These are phyloP conservation scores for Sarotherodon lohbergeri DNA, from an alignment of 2,113 vertebrate genomes.

Conservation along the genomic window DNA sequence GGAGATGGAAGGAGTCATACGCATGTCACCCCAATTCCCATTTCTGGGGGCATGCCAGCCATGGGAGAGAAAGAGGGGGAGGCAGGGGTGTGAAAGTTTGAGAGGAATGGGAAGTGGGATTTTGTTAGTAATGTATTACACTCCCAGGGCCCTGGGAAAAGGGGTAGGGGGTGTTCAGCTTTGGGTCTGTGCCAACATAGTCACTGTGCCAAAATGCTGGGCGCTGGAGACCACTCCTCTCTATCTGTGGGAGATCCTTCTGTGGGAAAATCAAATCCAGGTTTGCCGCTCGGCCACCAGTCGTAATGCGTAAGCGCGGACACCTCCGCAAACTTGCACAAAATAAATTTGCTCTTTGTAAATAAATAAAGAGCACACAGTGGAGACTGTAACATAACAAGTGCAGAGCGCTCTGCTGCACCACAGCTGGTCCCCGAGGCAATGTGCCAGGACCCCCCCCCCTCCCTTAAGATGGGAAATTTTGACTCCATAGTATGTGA, in stretches of 20 bases:
- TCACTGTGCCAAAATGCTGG: slow-evolving; percentile 64
- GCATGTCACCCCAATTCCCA: slow-evolving; percentile 45
- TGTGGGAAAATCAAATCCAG: slow-evolving; percentile 68
- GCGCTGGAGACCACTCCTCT: slow-evolving; percentile 47
- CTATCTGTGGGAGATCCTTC: slow-evolving; percentile 58
- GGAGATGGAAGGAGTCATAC: slow-evolving; percentile 29
- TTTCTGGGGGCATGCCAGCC: slow-evolving; percentile 48
- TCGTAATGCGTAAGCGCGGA: neutral
- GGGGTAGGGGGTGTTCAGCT: slow-evolving; percentile 41
- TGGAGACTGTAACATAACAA: neutral
- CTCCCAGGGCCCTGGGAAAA: slow-evolving; percentile 65
- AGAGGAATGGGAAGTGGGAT: slow-evolving; percentile 73
- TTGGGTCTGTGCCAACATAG: slow-evolving; percentile 68
- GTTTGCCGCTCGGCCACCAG: slow-evolving; percentile 18
- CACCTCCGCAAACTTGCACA: neutral
- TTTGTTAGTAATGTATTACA: slow-evolving; percentile 69
- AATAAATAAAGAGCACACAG: neutral
- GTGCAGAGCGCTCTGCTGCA: neutral
- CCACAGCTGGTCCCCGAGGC: slow-evolving; percentile 39
- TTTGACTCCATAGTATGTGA: neutral
- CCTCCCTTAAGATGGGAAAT: neutral
- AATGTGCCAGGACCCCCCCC: neutral
- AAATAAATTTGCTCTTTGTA: neutral
- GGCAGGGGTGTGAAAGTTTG: slow-evolving; percentile 47
- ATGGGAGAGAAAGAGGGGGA: slow-evolving; percentile 2